A percentile compares a stretch with the other conserved stretches of the same genome.
These are phyloP conservation scores for Ferrisia virgata DNA, from an alignment of 2,888 invertebrate genomes.

Conservation along the genomic window DNA sequence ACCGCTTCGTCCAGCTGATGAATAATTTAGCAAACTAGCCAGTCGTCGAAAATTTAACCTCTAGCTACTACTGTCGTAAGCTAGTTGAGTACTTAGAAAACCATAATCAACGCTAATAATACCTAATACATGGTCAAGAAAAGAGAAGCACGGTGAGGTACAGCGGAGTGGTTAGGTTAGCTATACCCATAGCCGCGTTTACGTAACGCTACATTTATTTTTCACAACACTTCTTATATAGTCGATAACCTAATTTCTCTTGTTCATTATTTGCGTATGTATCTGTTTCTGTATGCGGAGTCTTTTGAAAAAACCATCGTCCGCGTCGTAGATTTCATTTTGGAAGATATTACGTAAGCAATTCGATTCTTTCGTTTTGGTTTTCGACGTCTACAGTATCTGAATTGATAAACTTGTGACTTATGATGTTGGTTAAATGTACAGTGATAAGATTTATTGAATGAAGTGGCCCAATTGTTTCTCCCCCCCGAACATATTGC, in stretches of 20 bases:
- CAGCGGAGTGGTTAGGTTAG: too few relatives aligned
- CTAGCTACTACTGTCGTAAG: constrained; percentile 20
- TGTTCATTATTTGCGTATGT: background rate
- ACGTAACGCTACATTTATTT: background rate
- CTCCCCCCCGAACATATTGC: background rate
- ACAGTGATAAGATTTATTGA: background rate
- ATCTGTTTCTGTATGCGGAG: too few relatives aligned
- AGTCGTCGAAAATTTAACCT: constrained; percentile 15
- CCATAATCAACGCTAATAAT: constrained; percentile 2
- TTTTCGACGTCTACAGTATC: background rate
- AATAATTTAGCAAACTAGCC: constrained; percentile 23
- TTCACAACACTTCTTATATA: constrained; percentile 4
- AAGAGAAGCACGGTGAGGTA: too few relatives aligned
- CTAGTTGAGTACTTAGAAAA: background rate
- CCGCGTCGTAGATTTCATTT: background rate
- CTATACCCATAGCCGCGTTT: too few relatives aligned
- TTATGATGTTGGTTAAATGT: background rate
- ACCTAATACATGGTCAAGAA: too few relatives aligned
- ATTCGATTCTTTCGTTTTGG: background rate
- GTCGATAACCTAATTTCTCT: constrained; percentile 4
- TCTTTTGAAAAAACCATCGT: background rate
- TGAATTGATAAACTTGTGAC: background rate
- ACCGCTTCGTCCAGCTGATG: background rate
- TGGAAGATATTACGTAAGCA: background rate
- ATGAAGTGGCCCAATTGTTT: background rate